Base-by-base conservation (phyloP, 2,888 invertebrate species). In the Drosophila phalerata region DNA sequence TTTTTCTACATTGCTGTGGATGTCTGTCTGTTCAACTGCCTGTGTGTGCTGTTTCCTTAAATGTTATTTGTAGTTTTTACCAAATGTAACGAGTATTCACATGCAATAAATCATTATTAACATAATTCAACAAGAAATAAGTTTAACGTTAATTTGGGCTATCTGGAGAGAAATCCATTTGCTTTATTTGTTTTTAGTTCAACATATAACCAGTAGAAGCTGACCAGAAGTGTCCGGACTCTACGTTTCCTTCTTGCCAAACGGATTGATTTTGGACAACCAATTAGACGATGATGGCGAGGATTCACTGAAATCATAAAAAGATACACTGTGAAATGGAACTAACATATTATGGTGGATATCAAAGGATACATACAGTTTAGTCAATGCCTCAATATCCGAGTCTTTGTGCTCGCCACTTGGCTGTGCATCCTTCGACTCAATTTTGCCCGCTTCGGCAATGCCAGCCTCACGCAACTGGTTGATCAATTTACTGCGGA, bases 251-350 rank as follows among this genome's bases (percentile, higher is more conserved):
- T 96, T 96, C 89, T 95, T 95, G 56, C 94, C 94, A 92, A 96
- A 97, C 43, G 96, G 96, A 93, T 97, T 97, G 75, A 97, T 94
- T 93, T 95, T 96, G 13, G 95, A 94, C 55, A 96, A 92, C 97
- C 96, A 97, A 69, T 80, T 90, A 13, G 91, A 75, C n/a, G 85
- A 72, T 5, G 91, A 67, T 25, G 95, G 93, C 70, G 90, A 80
- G 34, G 92, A 76, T 74, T 92, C 91, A 53, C 93, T 94, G 83
- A 9, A 45, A 0, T 11, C 25, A 92, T 64, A 68, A 9, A 19
- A 49, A 42, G 48, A 43, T 22, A 17, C 3, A 42, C 2, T n/a
- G 4, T 32, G 4, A n/a, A 25, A 42, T 30, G 19, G 22, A 2
- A 17, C 2, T 9, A 3, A 15, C 1, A 10, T 17, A 13, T 43